These are phyloP conservation scores for Sthenelais limicola DNA, from an alignment of 2,888 invertebrate genomes.

Conservation along the genomic window DNA sequence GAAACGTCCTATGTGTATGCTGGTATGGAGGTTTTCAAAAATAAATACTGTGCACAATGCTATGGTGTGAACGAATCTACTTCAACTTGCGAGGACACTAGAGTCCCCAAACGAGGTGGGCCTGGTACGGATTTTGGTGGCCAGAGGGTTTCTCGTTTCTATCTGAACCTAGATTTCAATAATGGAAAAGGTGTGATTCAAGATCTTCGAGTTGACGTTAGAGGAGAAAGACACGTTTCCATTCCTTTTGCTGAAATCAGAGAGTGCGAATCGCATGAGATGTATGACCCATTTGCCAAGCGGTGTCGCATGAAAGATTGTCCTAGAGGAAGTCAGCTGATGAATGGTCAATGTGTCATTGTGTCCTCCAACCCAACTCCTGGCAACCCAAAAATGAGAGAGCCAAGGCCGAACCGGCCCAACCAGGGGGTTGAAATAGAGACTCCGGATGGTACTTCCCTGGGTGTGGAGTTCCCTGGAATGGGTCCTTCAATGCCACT, in stretches of 20 bases:
- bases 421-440: neutral
- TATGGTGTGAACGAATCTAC: slow-evolving; percentile 32
- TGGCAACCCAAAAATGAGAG: neutral
- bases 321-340: slow-evolving; percentile 21
- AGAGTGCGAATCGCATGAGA: slow-evolving; percentile 42
- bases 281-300: slow-evolving; percentile 52
- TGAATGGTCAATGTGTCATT: slow-evolving; percentile 33
- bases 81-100: slow-evolving; percentile 40
- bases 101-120: slow-evolving; percentile 3
- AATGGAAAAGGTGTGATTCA: slow-evolving; percentile 79
- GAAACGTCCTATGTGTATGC: slow-evolving; percentile 38
- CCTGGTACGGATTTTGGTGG: slow-evolving; percentile 27
- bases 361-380: slow-evolving; percentile 13
- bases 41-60: slow-evolving; percentile 41
- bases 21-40: slow-evolving; percentile 40
- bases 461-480: too few relatives aligned
- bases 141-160: slow-evolving; percentile 58
- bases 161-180: slow-evolving; percentile 82
- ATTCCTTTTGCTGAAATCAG: slow-evolving; percentile 23
- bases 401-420: neutral
- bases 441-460: too few relatives aligned
- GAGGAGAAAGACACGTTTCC: slow-evolving; percentile 7
- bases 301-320: slow-evolving; percentile 48
- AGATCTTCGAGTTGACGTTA: slow-evolving; percentile 12
- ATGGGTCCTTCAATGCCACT: too few relatives aligned